Evolutionary conservation across 2,113 vertebrate species (phyloP).

Genomic region (Polypterus senegalus): DNA sequence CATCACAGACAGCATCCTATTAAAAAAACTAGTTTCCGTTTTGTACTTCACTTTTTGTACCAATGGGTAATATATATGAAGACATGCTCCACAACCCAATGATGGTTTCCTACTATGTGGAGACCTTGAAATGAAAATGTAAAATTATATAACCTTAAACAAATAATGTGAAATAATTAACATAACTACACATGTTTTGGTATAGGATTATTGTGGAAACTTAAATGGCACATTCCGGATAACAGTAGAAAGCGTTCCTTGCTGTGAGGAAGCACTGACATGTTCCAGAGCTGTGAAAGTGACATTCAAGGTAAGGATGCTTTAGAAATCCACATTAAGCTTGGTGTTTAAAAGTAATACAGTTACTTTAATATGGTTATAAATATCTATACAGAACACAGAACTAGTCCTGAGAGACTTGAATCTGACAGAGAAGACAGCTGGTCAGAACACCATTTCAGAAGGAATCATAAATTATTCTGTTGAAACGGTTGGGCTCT

Average conservation of each 20-base stretch:
- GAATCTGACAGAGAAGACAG: slow-evolving; percentile 24
- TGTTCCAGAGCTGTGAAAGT: slow-evolving; percentile 60
- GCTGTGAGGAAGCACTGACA: slow-evolving; percentile 63
- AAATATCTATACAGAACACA: slow-evolving; percentile 20
- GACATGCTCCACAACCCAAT: no score
- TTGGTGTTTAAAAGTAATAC: no score
- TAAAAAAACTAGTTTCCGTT: no score
- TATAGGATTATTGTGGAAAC: slow-evolving; percentile 52
- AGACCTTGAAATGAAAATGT: no score
- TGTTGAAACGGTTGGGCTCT: slow-evolving; percentile 53
- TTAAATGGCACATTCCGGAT: slow-evolving; percentile 45
- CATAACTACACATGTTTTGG: neutral
- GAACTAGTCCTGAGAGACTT: slow-evolving; percentile 39
- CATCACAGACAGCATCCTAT: no score
- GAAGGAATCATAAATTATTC: slow-evolving; percentile 32
- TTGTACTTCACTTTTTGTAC: no score
- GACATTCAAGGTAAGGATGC: slow-evolving; percentile 39
- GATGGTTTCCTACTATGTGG: no score
- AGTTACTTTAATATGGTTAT: neutral
- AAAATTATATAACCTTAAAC: no score
- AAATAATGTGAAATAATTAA: no score
- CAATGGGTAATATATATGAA: no score
- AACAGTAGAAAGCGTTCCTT: slow-evolving; percentile 59
- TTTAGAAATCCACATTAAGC: no score
- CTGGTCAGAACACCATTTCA: slow-evolving; percentile 4